Evolutionary conservation across 2,888 invertebrate genomes (phyloP), one percentile per base, ranked within the genome.

Genomic region (Gasteruption jaculator): DNA sequence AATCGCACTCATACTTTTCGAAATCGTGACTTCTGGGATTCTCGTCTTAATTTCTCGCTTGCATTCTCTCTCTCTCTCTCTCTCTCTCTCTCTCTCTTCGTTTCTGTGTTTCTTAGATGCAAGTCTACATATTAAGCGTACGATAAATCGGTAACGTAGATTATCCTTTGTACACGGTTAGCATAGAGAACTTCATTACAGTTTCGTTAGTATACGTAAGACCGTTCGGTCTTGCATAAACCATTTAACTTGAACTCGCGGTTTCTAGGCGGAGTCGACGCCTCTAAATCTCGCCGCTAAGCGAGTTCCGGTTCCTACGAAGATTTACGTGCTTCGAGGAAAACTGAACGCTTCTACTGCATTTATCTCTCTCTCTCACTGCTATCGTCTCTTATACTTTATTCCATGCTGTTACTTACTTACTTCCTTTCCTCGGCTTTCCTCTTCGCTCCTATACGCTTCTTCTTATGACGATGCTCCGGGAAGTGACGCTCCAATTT

Each of bases 201-300:
- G 61, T 58, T 59, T 59, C 62, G 61, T n/a, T n/a, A n/a, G n/a
- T n/a, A n/a, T n/a, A n/a, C n/a, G n/a, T n/a, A n/a, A n/a, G n/a
- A n/a, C n/a, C n/a, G n/a, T 61, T 65, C 68, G 65, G 61, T 67
- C 67, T 68, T 68, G 68, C 68, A 63, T 68, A 68, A 68, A 65
- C 68, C 68, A 68, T 68, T 68, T 68, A 68, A 67, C 68, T 66
- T 63, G 61, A 64, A 67, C 63, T 66, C 62, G 63, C 62, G 66
- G 66, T 63, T 67, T 63, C 64, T 57, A 65, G 60, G 63, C 62
- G 63, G 63, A 63, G 61, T 56, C 58, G 56, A 58, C 61, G 59
- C 61, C 59, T 58, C 62, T 64, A 63, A 64, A 64, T 64, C 64
- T 61, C n/a, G 58, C 61, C 54, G 52, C 56, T 56, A 56, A 59